Percentiles rank a stretch among this genome's conserved stretches.
Conservation (phyloP, 2,797 vertebrate species). For the Orestias chungarensis region DNA sequence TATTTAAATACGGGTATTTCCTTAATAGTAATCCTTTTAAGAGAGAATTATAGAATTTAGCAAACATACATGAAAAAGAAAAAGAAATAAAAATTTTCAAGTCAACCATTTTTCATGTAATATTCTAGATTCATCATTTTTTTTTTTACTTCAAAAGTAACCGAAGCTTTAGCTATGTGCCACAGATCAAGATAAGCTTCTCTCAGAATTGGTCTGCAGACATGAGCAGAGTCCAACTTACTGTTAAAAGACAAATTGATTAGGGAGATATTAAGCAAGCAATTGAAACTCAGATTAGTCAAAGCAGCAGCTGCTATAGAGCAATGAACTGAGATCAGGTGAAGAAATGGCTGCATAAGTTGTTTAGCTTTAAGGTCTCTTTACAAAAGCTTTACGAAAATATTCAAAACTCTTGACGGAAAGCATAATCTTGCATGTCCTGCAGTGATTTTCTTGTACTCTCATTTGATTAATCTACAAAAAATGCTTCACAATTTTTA, state of each 20-base stretch:
- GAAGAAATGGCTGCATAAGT: constrained; percentile 2
- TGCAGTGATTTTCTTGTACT: not conserved
- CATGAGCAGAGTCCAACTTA: not conserved
- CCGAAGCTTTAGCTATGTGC: too few species aligned
- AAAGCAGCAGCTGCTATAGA: too few species aligned
- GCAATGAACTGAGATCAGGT: not conserved
- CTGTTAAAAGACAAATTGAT: not conserved
- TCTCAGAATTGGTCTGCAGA: not conserved
- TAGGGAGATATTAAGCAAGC: not conserved
- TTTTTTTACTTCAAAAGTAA: too few species aligned
- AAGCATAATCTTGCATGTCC: not conserved
- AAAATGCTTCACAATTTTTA: not conserved
- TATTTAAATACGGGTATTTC: not conserved
- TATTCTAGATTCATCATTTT: not conserved
- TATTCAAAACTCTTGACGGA: not conserved
- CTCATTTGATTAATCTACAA: not conserved
- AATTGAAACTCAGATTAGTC: not conserved
- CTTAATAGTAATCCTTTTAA: not conserved
- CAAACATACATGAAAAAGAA: not conserved
- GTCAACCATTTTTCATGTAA: not conserved
- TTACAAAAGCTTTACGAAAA: not conserved
- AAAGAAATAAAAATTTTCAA: not conserved
- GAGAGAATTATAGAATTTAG: not conserved
- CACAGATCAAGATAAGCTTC: not conserved
- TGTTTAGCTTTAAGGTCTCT: too few species aligned